Conservation (phyloP, 2,888 invertebrate genomes). For the Erebia palarica region DNA sequence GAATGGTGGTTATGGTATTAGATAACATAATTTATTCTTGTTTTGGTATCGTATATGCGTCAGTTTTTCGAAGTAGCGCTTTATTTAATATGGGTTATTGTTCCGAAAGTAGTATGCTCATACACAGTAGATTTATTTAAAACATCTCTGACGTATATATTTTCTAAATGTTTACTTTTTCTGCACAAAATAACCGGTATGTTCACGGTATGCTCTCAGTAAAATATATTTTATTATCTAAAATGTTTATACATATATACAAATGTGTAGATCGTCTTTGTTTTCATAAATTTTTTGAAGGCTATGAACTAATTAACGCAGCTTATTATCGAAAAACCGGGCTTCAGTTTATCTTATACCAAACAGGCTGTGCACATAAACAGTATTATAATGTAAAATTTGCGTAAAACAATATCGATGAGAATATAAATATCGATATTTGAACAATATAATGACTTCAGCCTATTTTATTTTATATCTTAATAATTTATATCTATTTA, state of each 20-base stretch:
- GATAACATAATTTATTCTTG: conserved; percentile 1
- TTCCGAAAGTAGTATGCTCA: conserved; percentile 10
- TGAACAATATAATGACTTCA: conserved; percentile 22
- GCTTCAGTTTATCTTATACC: conserved; percentile 25
- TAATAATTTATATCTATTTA: background rate
- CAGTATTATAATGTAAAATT: conserved; percentile 41
- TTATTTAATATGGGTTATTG: conserved; percentile 3
- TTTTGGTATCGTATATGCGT: background rate
- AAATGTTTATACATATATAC: background rate
- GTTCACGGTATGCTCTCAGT: conserved; percentile 4
- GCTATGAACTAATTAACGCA: background rate
- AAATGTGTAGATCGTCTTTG: background rate
- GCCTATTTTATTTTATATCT: background rate
- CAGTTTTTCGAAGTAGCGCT: background rate
- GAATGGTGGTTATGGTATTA: conserved; percentile 20
- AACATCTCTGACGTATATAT: conserved; percentile 7
- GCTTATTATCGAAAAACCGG: conserved; percentile 2
- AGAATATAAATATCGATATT: conserved; percentile 18
- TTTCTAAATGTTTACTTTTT: conserved; percentile 16
- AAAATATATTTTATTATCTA: conserved; percentile 15
- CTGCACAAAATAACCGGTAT: conserved; percentile 19
- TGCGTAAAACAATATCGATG: conserved; percentile 22
- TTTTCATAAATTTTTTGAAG: background rate
- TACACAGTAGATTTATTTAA: conserved; percentile 3
- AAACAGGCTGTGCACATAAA: conserved; percentile 42